Base-by-base conservation (phyloP, 2,113 vertebrate species). In the Pelecanus crispus region DNA sequence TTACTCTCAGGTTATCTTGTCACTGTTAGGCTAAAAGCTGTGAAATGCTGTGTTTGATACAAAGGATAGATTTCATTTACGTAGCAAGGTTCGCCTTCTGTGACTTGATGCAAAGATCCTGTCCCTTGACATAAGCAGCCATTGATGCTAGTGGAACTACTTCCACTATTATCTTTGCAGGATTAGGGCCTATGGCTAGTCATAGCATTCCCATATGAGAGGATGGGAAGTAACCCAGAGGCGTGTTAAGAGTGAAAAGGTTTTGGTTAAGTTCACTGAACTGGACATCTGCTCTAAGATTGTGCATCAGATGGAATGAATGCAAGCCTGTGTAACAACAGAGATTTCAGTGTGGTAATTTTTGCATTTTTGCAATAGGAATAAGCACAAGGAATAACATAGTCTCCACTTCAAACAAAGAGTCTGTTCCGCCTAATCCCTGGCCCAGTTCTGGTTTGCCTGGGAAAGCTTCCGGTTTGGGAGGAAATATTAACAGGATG, bases 401-500 rank as follows among this genome's bases (percentile, higher is more conserved):
- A 68, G 92, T 98, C 81, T 98, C 98, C 15, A 98, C 98, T 95
- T 97, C 98, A 83, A 97, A 97, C 94, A 99, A 99, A 97, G 99
- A 99, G 86, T 96, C 97, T 59, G 89, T 94, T 86, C 97, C 97
- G 3, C 98, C 98, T 84, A 98, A 98, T 94, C 95, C 97, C 5
- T 99, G 99, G 99, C 98, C 98, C 25, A 97, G 96, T 97, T 98
- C 98, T 73, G 95, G 94, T 95, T 98, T 99, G 95, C 98, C 98
- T 87, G 97, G 97, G 40, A 98, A 98, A 71, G 92, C 97, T 61
- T 96, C 97, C 1, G 72, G 61, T 63, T 97, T 98, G 20, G 96
- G 98, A 74, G 98, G 98, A 91, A 98, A 98, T 45, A 87, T 95
- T 90, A 98, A 96, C 97, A 98, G 98, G 97, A 98, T 98, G 65